These are phyloP conservation scores for Syngnathus rostellatus DNA, from an alignment of 2,797 vertebrate genomes.

Conservation along the genomic window DNA sequence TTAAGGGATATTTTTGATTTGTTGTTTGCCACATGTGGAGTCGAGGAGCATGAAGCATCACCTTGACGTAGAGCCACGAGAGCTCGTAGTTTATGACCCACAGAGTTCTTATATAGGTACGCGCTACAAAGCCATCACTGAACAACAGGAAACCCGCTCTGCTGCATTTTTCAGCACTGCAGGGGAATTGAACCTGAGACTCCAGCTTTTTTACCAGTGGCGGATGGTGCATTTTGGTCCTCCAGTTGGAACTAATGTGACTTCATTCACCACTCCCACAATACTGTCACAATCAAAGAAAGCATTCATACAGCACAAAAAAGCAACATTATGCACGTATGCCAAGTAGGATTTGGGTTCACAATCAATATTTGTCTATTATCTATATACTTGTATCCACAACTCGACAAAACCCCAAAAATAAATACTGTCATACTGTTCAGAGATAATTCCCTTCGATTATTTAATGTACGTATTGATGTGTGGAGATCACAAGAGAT, in stretches of 20 bases:
- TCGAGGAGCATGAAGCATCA: not conserved
- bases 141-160: not conserved
- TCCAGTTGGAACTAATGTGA: not conserved
- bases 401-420: too few species aligned
- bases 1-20: not conserved
- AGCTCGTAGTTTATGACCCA: not conserved
- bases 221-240: not conserved
- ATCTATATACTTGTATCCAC: too few species aligned
- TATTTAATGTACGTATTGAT: too few species aligned
- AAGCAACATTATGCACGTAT: not conserved
- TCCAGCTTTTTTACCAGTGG: too few species aligned
- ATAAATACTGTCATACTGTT: too few species aligned
- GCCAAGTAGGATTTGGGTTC: too few species aligned
- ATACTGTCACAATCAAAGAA: not conserved
- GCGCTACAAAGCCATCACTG: not conserved
- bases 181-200: not conserved
- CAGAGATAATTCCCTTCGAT: too few species aligned
- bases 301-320: not conserved
- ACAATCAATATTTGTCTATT: too few species aligned
- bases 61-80: not conserved
- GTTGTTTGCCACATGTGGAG: not conserved
- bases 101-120: not conserved
- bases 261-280: not conserved
- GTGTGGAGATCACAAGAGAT: too few species aligned
- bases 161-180: not conserved